A percentile compares a stretch with the other conserved stretches of the same genome.
Evolutionary conservation across 2,797 vertebrate genomes (phyloP).

Genomic region (Gastrophryne carolinensis): DNA sequence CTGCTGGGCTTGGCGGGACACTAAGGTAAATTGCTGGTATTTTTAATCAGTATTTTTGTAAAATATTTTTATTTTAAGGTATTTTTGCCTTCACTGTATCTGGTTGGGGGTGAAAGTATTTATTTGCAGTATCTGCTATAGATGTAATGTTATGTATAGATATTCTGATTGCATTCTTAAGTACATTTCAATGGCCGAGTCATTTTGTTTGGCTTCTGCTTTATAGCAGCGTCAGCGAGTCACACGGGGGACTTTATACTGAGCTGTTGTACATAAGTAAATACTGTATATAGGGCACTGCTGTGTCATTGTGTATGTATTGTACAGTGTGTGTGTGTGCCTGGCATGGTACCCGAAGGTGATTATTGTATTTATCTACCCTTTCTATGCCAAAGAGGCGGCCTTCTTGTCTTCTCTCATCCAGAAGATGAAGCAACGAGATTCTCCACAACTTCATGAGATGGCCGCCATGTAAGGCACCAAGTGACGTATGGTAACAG

Average conservation of each 20-base stretch:
- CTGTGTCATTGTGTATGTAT: not conserved
- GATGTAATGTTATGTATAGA: slow-evolving; percentile 30
- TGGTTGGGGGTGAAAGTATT: slow-evolving; percentile 55
- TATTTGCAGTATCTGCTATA: slow-evolving; percentile 59
- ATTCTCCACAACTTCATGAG: not conserved
- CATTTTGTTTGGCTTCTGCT: not conserved
- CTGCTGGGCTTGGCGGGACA: slow-evolving; percentile 20
- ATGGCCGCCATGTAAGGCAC: not conserved
- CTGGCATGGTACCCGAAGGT: not conserved
- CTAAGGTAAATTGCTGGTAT: slow-evolving; percentile 39
- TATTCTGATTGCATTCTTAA: slow-evolving; percentile 50
- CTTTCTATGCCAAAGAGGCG: not conserved
- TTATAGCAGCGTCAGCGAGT: not conserved
- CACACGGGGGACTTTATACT: not conserved
- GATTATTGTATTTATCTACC: not conserved
- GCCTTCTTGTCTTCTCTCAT: not conserved
- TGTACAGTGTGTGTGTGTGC: not conserved
- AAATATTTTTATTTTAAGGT: slow-evolving; percentile 45
- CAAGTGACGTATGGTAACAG: not conserved
- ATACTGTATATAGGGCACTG: not conserved
- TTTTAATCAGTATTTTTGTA: slow-evolving; percentile 63
- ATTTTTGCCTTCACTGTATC: slow-evolving; percentile 51
- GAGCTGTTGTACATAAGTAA: not conserved
- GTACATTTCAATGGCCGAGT: slow-evolving; percentile 39
- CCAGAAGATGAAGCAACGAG: not conserved